phyloP scores from a whole-genome alignment of 2,888 invertebrate genomes.

The Chironomus riparius region DNA sequence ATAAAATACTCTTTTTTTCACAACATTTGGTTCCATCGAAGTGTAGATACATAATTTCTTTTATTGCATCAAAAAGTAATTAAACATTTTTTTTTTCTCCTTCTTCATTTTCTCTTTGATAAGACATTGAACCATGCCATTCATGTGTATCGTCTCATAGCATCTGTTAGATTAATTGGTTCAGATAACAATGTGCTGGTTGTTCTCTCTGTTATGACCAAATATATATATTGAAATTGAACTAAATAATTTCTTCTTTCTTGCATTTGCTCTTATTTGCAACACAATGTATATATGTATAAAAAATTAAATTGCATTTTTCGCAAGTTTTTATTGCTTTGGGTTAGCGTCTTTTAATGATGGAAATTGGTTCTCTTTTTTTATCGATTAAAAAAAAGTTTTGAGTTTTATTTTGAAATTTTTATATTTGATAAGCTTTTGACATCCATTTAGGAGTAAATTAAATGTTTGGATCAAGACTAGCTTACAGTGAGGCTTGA shows the following conservation, averaged over 20 bases:
- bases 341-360: too few species aligned
- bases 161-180: constrained; percentile 19
- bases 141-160: background rate
- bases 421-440: too few species aligned
- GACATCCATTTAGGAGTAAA: too few species aligned
- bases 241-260: background rate
- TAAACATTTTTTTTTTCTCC: background rate
- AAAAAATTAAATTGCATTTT: background rate
- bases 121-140: background rate
- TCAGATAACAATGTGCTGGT: constrained; percentile 1
- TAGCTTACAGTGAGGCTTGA: too few species aligned
- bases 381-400: too few species aligned
- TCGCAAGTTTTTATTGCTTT: background rate
- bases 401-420: too few species aligned
- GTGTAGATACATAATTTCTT: background rate
- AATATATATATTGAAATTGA: background rate
- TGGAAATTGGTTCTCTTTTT: background rate
- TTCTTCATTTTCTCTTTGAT: background rate
- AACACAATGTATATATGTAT: background rate
- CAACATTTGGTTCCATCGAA: background rate
- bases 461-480: too few species aligned
- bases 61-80: constrained; percentile 9
- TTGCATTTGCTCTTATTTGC: background rate
- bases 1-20: too few species aligned
- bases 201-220: background rate